Base-by-base conservation (phyloP, 1,140 invertebrate species). In the Helicoverpa armigera region DNA sequence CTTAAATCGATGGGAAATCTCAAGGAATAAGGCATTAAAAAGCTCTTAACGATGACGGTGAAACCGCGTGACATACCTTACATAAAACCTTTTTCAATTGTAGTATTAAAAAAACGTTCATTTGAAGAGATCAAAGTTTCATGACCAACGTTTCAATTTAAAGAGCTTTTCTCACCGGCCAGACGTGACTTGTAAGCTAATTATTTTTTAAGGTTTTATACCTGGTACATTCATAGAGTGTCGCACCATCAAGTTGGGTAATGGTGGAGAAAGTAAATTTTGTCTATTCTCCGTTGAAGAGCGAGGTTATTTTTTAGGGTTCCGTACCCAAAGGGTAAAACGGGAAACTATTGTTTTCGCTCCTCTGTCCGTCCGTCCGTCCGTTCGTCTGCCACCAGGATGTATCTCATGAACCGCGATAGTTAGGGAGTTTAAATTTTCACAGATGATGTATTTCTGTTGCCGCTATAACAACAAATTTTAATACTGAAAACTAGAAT, bases 251-350 rank as follows among this genome's bases (percentile, higher is more conserved):
- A 80, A 79, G 79, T 78, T 65, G 75, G 43, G 82, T 80, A 87
- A 87, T 85, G 82, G 82, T 74, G 81, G 65, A 83, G 81, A 85
- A 85, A 60, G 81, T 83, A 85, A 83, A 84, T 83, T 67, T 58
- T 29, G 35, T 76, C 61, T 80, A 77, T 82, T 79, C 65, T 60
- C 56, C 50, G 61, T 31, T 16, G 18, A 54, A 31, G 0, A 18
- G 12, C 12, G 3, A 43, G 10, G 4, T 61, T 16, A 75, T 31
- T 75, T 79, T 61, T 73, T 76, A 5, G 14, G n/a, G n/a, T n/a
- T n/a, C n/a, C n/a, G n/a, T n/a, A n/a, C n/a, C n/a, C n/a, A n/a
- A n/a, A n/a, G n/a, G n/a, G n/a, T n/a, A n/a, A n/a, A n/a, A n/a
- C n/a, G n/a, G n/a, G n/a, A n/a, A n/a, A n/a, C n/a, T n/a, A n/a